Conservation (phyloP, 1,140 invertebrate genomes). For the Rhopalosiphum maidis region DNA sequence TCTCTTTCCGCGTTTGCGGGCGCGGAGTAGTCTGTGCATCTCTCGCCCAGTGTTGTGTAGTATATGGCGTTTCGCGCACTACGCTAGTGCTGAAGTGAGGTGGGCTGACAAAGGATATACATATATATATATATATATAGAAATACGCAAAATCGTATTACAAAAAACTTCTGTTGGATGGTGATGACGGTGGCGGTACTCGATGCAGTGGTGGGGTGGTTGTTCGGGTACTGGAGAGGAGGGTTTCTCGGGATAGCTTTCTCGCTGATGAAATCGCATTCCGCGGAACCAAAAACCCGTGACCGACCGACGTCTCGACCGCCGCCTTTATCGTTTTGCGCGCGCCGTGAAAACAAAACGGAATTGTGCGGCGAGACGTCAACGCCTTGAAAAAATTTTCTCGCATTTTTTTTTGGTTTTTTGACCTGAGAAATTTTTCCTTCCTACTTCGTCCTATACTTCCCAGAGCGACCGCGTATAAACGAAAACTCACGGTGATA, state of each 20-base stretch:
- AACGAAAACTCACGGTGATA: not conserved
- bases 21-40: not conserved
- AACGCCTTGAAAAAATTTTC: slow-evolving; percentile 1
- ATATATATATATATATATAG: not conserved
- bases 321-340: not conserved
- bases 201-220: not conserved
- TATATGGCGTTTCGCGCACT: not conserved
- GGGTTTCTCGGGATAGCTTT: slow-evolving; percentile 28
- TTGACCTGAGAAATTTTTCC: not conserved
- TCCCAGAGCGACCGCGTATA: not conserved
- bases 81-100: not conserved
- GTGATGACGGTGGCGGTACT: not conserved
- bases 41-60: not conserved
- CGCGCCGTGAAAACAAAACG: not conserved
- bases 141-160: not conserved
- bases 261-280: slow-evolving; percentile 55
- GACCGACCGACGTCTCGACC: slow-evolving; percentile 31
- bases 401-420: not conserved
- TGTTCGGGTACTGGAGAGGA: not conserved
- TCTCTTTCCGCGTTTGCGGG: not conserved
- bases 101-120: not conserved
- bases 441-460: not conserved
- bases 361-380: slow-evolving; percentile 9
- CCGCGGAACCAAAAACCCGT: slow-evolving; percentile 40
- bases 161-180: not conserved